These are phyloP conservation scores for Mimumesa dahlbomi DNA, from an alignment of 2,888 invertebrate species.

Conservation along the genomic window DNA sequence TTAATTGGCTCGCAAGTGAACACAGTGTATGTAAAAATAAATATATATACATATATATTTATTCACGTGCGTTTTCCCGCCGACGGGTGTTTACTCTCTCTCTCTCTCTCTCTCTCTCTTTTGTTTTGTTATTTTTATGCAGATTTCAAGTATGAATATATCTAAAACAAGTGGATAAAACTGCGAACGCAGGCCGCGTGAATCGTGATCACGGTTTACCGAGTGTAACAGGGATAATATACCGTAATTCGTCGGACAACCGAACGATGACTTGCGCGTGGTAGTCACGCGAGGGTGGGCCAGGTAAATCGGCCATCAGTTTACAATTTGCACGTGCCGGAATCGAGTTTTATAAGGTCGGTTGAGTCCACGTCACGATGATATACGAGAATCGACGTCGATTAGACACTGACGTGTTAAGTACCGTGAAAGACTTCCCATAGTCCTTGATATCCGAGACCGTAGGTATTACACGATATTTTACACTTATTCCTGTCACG, in stretches of 20 bases:
- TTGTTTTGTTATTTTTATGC: no score
- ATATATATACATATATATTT: no score
- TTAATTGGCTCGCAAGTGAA: no score
- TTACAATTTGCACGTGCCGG: slow-evolving; percentile 1
- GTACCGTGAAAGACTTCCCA: neutral
- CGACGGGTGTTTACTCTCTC: no score
- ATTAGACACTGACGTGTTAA: neutral
- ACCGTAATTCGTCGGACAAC: slow-evolving; percentile 29
- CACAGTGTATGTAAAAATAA: no score
- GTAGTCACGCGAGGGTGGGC: slow-evolving; percentile 22
- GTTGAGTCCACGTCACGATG: neutral
- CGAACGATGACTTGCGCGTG: slow-evolving; percentile 12
- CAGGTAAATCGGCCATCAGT: slow-evolving; percentile 19
- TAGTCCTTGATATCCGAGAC: neutral
- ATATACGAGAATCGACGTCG: neutral
- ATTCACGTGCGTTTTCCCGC: no score
- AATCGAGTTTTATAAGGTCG: neutral
- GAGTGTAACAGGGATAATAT: slow-evolving; percentile 34
- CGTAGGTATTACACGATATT: no score
- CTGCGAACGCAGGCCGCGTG: no score
- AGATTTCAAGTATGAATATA: no score
- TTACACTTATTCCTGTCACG: no score
- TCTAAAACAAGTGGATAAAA: no score
- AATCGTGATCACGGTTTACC: neutral
- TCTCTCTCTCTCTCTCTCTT: no score